These are phyloP conservation scores for Ophion ellenae DNA, from an alignment of 2,888 invertebrate genomes.

Conservation along the genomic window DNA sequence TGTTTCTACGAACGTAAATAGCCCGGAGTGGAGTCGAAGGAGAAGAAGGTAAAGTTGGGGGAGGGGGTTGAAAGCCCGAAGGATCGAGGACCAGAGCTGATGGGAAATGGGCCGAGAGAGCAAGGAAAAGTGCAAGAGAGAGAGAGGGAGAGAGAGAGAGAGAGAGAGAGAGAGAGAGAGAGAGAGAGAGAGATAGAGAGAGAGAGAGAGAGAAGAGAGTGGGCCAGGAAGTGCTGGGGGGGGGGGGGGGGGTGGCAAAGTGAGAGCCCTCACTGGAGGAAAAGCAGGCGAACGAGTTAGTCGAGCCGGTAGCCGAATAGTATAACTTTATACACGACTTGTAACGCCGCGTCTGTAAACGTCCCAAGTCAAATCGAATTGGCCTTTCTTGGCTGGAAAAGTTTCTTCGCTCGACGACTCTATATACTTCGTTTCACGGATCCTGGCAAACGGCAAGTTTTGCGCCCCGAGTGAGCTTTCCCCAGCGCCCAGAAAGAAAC, in stretches of 20 bases:
- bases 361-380: slow-evolving; percentile 73
- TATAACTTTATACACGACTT: slow-evolving; percentile 66
- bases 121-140: slow-evolving; percentile 27
- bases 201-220: slow-evolving; percentile 29
- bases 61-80: slow-evolving; percentile 22
- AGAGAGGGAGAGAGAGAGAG: neutral
- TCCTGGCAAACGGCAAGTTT: slow-evolving; percentile 66
- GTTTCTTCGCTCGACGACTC: slow-evolving; percentile 66
- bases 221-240: neutral
- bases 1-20: slow-evolving; percentile 61
- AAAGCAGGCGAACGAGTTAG: slow-evolving; percentile 55
- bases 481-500: slow-evolving; percentile 7
- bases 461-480: slow-evolving; percentile 39
- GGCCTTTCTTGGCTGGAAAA: slow-evolving; percentile 66
- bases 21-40: slow-evolving; percentile 57
- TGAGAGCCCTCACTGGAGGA: slow-evolving; percentile 20
- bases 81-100: slow-evolving; percentile 51
- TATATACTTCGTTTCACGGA: slow-evolving; percentile 68
- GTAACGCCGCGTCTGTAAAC: slow-evolving; percentile 67
- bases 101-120: slow-evolving; percentile 51
- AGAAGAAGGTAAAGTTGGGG: slow-evolving; percentile 14
- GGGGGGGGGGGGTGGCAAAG: slow-evolving; percentile 2
- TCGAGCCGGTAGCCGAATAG: slow-evolving; percentile 43
- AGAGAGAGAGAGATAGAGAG: slow-evolving; percentile 32
- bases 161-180: slow-evolving; percentile 15